phyloP scores from a whole-genome alignment of 2,113 vertebrate species.

The Gallinago jamesoni region DNA sequence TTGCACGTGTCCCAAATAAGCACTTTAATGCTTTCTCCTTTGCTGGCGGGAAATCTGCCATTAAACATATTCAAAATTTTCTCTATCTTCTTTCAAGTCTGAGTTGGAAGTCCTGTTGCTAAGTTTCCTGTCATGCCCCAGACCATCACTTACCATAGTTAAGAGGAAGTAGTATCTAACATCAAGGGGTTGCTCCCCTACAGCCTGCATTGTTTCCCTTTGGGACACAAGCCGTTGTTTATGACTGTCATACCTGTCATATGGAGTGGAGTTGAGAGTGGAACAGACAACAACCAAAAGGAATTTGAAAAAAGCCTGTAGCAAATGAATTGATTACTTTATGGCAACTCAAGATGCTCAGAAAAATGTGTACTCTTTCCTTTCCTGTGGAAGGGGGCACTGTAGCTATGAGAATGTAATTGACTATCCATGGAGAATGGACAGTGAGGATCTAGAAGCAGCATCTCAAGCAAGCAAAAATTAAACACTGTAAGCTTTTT shows the following conservation, averaged over 20 bases:
- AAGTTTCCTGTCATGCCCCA: not conserved
- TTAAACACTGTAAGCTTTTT: not conserved
- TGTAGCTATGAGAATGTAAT: not conserved
- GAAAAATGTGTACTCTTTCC: not conserved
- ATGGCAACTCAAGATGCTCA: not conserved
- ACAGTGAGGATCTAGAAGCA: not conserved
- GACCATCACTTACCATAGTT: not conserved
- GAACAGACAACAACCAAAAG: not conserved
- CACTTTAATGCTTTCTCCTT: not conserved
- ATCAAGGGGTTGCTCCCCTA: not conserved
- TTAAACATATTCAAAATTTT: not conserved
- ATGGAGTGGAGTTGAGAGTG: too few relatives aligned
- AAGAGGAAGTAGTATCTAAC: not conserved
- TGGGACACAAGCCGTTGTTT: not conserved
- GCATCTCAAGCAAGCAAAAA: not conserved
- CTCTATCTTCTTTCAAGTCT: not conserved
- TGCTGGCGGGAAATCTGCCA: not conserved
- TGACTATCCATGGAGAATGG: not conserved
- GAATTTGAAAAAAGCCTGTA: not conserved
- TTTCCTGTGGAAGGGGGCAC: not conserved
- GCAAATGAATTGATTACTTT: not conserved
- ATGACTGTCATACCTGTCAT: not conserved
- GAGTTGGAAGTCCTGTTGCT: not conserved
- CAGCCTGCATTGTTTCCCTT: not conserved
- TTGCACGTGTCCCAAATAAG: not conserved